A percentile compares a stretch with the other conserved stretches of the same genome.
phyloP scores from a whole-genome alignment of 2,113 vertebrate genomes.

The Bubalus kerabau region DNA sequence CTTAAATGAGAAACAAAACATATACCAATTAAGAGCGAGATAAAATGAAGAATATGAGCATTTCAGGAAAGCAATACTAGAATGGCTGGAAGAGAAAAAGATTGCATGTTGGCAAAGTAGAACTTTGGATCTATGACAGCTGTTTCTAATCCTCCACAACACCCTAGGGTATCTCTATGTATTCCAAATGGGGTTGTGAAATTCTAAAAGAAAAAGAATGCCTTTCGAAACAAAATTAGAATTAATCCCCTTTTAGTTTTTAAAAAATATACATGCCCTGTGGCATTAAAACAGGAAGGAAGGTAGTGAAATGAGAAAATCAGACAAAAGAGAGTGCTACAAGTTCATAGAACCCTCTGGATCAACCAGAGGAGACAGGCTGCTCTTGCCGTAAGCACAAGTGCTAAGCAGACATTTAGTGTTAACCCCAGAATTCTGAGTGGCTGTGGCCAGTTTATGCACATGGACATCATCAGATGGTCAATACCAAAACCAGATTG shows the following conservation, averaged over 20 bases:
- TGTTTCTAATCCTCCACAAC: neutral
- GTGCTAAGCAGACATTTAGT: neutral
- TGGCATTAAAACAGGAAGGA: neutral
- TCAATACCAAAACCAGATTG: neutral
- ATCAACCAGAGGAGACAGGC: neutral
- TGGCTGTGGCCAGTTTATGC: neutral
- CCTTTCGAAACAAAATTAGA: slow-evolving; percentile 19
- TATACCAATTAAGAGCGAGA: neutral
- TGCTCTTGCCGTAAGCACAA: neutral
- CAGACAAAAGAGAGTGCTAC: neutral
- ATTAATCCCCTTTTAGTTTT: neutral
- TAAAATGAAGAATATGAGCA: neutral
- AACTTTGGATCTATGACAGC: neutral
- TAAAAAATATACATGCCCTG: neutral
- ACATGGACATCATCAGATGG: neutral
- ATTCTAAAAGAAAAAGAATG: neutral
- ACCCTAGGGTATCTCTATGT: slow-evolving; percentile 9
- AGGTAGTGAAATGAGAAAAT: neutral
- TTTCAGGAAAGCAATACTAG: neutral
- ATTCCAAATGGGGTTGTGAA: slow-evolving; percentile 24
- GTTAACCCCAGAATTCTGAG: neutral
- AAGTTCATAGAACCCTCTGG: neutral
- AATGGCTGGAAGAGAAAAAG: neutral
- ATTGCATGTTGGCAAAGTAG: neutral
- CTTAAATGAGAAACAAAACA: neutral